A percentile compares a stretch with the other conserved stretches of the same genome.
phyloP scores from a whole-genome alignment of 2,113 vertebrate genomes.

The Oreochromis tanganicae region DNA sequence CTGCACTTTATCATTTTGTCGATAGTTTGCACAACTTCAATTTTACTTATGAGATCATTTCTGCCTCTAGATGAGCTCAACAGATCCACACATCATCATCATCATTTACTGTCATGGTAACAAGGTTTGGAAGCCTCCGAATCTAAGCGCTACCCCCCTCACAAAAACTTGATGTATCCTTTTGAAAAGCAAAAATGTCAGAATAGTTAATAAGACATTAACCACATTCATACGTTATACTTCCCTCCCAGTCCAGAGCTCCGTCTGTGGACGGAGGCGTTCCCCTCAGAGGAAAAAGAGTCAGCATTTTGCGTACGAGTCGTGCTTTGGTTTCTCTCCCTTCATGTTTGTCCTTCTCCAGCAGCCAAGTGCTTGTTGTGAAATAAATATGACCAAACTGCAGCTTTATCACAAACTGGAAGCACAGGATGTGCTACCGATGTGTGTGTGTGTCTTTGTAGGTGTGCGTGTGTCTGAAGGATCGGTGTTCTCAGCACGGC shows the following conservation, averaged over 20 bases:
- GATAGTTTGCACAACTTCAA: not conserved
- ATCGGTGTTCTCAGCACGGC: constrained; percentile 15
- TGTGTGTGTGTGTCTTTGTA: not conserved
- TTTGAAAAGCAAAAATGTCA: not conserved
- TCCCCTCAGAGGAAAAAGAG: constrained; percentile 16
- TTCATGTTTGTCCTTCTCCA: not conserved
- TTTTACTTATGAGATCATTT: not conserved
- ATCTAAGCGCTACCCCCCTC: not conserved
- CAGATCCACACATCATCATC: not conserved
- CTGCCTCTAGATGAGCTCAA: not conserved
- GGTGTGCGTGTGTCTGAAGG: not conserved
- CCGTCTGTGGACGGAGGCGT: not conserved
- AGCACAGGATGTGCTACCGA: not conserved
- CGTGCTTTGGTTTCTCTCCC: not conserved
- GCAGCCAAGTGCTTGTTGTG: not conserved
- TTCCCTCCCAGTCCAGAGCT: not conserved
- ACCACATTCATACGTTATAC: not conserved
- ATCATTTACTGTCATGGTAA: not conserved
- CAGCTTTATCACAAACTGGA: constrained; percentile 15
- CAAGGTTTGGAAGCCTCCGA: not conserved
- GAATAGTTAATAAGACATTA: not conserved
- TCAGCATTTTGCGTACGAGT: constrained; percentile 18
- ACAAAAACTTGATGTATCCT: not conserved
- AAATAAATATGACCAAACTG: not conserved
- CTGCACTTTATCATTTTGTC: not conserved